phyloP scores from a whole-genome alignment of 2,113 vertebrate genomes.

The Leucopternis melanops region DNA sequence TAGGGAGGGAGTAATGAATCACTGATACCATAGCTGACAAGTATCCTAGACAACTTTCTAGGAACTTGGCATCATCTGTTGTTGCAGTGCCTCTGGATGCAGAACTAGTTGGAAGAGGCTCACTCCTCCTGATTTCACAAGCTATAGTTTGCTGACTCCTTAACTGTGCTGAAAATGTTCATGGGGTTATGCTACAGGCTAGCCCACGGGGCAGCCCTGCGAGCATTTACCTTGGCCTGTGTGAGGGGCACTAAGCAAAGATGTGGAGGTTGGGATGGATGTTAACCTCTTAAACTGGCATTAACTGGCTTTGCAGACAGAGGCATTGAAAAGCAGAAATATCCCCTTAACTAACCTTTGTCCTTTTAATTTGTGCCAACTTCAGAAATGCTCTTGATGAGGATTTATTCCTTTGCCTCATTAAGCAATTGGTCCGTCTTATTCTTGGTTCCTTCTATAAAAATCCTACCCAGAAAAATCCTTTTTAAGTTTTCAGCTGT shows the following conservation, averaged over 20 bases:
- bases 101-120: not conserved
- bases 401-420: constrained; percentile 1
- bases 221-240: not conserved
- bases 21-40: not conserved
- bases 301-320: not conserved
- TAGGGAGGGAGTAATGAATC: not conserved
- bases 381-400: not conserved
- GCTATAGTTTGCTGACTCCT: not conserved
- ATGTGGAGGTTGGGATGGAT: not conserved
- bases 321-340: not conserved
- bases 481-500: not conserved
- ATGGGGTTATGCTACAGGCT: rapidly evolving
- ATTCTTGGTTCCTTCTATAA: not conserved
- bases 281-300: not conserved
- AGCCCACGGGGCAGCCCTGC: not conserved
- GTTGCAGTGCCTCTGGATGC: not conserved
- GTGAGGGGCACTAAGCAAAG: not conserved
- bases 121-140: not conserved
- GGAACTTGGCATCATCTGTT: not conserved
- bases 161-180: not conserved
- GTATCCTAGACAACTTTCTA: not conserved
- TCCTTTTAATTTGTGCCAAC: constrained; percentile 1
- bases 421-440: not conserved
- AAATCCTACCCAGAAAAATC: not conserved
- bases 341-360: constrained; percentile 19